phyloP scores from a whole-genome alignment of 2,113 vertebrate genomes.

The Xenotilapia caudafasciata region DNA sequence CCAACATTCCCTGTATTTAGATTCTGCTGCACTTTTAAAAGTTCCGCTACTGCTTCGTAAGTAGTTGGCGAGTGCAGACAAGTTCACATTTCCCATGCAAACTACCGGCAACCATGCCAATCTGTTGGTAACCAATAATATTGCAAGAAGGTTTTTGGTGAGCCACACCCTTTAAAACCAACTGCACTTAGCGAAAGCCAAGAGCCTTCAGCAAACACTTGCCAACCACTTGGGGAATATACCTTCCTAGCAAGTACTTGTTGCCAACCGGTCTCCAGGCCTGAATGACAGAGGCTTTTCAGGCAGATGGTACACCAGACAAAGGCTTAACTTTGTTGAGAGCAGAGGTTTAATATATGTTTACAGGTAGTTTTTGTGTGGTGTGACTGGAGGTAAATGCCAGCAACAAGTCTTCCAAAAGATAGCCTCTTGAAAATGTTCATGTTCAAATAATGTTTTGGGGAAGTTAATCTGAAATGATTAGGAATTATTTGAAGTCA shows the following conservation, averaged over 20 bases:
- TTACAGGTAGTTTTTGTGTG: background rate
- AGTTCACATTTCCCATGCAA: background rate
- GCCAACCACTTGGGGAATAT: background rate
- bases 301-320: background rate
- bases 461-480: background rate
- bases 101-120: background rate
- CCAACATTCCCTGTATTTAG: background rate
- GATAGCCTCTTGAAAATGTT: background rate
- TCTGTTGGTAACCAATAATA: background rate
- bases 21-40: background rate
- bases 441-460: background rate
- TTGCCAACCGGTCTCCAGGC: rapidly evolving
- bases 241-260: rapidly evolving
- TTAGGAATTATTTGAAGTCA: constrained; percentile 23
- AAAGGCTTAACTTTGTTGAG: rapidly evolving
- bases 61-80: rapidly evolving
- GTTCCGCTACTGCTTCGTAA: rapidly evolving
- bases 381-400: background rate
- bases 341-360: background rate
- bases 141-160: background rate
- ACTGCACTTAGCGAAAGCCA: rapidly evolving
- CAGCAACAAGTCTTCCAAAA: background rate
- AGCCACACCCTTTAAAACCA: background rate
- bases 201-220: background rate
- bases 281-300: background rate